A percentile compares a stretch with the other conserved stretches of the same genome.
These are phyloP conservation scores for Strix uralensis DNA, from an alignment of 2,113 vertebrate genomes.

Conservation along the genomic window DNA sequence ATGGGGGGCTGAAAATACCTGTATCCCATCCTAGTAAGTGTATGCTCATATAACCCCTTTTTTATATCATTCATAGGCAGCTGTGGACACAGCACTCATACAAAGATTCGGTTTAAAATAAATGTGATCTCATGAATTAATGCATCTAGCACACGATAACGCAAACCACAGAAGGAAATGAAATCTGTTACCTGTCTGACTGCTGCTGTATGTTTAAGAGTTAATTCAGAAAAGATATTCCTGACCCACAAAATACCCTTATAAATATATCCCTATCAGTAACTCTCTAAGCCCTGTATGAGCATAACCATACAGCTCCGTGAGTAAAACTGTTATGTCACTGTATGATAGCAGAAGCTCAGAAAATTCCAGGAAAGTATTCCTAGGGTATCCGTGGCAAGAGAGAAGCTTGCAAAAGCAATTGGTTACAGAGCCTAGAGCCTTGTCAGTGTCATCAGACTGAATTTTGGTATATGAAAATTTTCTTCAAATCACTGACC, in stretches of 20 bases:
- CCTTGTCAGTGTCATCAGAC: background rate
- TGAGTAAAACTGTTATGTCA: background rate
- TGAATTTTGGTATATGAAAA: background rate
- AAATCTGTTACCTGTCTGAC: background rate
- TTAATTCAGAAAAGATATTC: background rate
- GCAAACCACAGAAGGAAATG: background rate
- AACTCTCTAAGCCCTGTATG: background rate
- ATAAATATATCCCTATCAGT: background rate
- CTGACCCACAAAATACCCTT: background rate
- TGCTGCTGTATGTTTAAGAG: background rate
- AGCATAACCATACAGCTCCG: background rate
- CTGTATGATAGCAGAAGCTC: background rate
- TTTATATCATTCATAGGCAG: background rate
- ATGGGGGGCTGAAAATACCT: background rate
- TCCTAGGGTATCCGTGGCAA: background rate
- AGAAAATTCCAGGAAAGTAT: background rate
- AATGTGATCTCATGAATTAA: background rate
- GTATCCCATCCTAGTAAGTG: background rate
- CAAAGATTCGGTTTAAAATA: background rate
- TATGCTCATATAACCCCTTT: background rate
- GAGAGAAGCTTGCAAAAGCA: background rate
- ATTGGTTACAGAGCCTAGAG: background rate
- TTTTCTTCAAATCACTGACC: background rate
- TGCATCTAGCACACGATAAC: background rate
- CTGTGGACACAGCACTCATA: background rate